Base-by-base conservation (phyloP, 30 jellyfish, hydroid and myxozoan species). In the Clytia hemisphaerica region DNA sequence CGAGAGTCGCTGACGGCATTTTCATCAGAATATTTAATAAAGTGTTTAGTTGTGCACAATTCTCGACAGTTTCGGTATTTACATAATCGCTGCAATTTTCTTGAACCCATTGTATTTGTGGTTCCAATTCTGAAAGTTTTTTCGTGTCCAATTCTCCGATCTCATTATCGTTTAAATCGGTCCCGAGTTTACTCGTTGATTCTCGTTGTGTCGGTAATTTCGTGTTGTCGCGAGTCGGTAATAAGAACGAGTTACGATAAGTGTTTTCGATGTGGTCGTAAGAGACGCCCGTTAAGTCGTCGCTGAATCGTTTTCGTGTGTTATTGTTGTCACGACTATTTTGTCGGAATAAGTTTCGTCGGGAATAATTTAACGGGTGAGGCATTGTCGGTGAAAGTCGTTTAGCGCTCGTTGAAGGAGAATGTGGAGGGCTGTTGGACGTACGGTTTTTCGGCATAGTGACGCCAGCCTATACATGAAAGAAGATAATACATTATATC, bases 1-100 rank as follows among this genome's bases (percentile, higher is more conserved):
- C n/a, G 46, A 66, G 28, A 44, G 79, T 71, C 16, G 79, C 46
- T 18, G 33, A 19, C 25, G 55, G 7, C 14, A 71, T 37, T 15
- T 38, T 37, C 79, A 66, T 66, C 26, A 66, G n/a, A 31, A 66
- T 66, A 6, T 66, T 42, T 27, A 66, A 6, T 46, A 66, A 44
- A 29, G 36, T 46, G 0, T 37, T 4, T n/a, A 66, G 45, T 1
- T 66, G 72, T 3, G 55, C 37, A 26, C 55, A 27, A 15, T 28
- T 38, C 6, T 40, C 38, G 12, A 44, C 45, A 5, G 79, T 27
- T 45, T 66, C 79, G 1, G 79, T 66, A 30, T 66, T 66, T 5
- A 66, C 45, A 24, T 66, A 66, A 30, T 66, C 79, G 6, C 57
- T 21, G 30, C 79, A 35, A 16, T 66, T 36, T 38, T 28, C 44